Base-by-base conservation (phyloP, 2,113 vertebrate genomes). In the Epinephelus cyanopodus region DNA sequence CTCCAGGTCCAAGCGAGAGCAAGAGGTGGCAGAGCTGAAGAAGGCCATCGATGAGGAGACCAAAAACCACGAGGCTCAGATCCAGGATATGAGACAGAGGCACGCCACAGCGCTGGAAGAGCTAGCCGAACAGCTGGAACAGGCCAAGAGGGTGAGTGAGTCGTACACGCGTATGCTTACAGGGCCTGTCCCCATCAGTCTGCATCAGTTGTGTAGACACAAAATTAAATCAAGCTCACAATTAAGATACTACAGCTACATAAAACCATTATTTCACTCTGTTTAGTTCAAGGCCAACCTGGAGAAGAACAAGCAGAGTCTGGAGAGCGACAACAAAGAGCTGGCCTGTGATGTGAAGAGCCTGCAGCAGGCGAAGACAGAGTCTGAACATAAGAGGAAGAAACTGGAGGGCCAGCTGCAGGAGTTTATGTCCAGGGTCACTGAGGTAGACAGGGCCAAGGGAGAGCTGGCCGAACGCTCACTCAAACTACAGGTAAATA, bases 11-110 rank as follows among this genome's bases (percentile, higher is more conserved):
- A 99, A 99, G 77, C 95, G 98, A 33, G 98, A 99, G 81, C 98
- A 98, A 88, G 98, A 99, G 90, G 98, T 99, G 81, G 96, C 98
- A 13, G 98, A 99, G 65, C 94, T 99, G 82, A 99, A 99, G 94
- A 99, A 99, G 90, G 97, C 97, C 48, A 98, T 99, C 1, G 98
- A 99, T 70, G 98, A 99, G 27, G 98, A 99, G 93, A 95, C 95
- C 2, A 98, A 96, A 94, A 99, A 97, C 91, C 98, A 99, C 0
- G 98, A 99, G 77, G 96, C 97, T 21, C 98, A 99, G 87, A 96
- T 99, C 92, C 98, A 98, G 94, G 98, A 99, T 23, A 98, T 99
- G 94, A 96, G 98, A 77, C 98, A 98, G 90, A 94, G 98, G 48
- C 98, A 99, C 0, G 94, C 92, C 0, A 95, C 95, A 0, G 97